phyloP scores from a whole-genome alignment of 2,113 vertebrate genomes.

The western clawed frog (Xenopus tropicalis) region DNA sequence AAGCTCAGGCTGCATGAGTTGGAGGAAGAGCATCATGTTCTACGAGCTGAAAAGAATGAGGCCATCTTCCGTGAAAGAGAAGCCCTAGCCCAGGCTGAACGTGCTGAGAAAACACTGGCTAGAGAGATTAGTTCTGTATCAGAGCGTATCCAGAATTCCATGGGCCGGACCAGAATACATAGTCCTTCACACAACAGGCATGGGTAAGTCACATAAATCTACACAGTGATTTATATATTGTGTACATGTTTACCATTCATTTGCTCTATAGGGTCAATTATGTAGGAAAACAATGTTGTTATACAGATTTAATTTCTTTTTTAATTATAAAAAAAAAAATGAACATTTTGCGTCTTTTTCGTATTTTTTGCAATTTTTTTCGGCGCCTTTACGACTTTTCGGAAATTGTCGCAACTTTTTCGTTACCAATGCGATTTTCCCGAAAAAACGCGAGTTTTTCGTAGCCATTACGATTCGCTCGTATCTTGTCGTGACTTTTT shows the following conservation, averaged over 20 bases:
- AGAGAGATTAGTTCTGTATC: constrained; percentile 50
- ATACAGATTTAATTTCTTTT: too few species aligned
- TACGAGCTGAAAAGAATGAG: constrained; percentile 49
- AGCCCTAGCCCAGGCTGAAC: constrained; percentile 50
- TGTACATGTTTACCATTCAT: neutral
- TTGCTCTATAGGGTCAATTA: too few species aligned
- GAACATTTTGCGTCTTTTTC: too few species aligned
- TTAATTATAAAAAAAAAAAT: too few species aligned
- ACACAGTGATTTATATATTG: neutral
- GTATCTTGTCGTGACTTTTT: too few species aligned
- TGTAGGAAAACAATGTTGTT: too few species aligned
- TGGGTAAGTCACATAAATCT: constrained; percentile 52
- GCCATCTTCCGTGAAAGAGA: constrained; percentile 39
- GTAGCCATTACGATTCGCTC: too few species aligned
- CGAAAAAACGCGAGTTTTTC: too few species aligned
- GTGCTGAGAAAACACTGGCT: constrained; percentile 48
- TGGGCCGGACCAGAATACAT: neutral
- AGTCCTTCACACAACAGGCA: neutral
- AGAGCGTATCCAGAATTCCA: constrained; percentile 45
- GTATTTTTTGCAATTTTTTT: too few species aligned
- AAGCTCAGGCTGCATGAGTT: constrained; percentile 44
- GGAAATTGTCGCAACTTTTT: too few species aligned
- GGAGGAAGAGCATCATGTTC: constrained; percentile 51
- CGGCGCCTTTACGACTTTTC: too few species aligned
- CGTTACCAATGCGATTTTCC: too few species aligned